Conservation (phyloP, 2,113 vertebrate genomes). For the Bagarius yarrelli region DNA sequence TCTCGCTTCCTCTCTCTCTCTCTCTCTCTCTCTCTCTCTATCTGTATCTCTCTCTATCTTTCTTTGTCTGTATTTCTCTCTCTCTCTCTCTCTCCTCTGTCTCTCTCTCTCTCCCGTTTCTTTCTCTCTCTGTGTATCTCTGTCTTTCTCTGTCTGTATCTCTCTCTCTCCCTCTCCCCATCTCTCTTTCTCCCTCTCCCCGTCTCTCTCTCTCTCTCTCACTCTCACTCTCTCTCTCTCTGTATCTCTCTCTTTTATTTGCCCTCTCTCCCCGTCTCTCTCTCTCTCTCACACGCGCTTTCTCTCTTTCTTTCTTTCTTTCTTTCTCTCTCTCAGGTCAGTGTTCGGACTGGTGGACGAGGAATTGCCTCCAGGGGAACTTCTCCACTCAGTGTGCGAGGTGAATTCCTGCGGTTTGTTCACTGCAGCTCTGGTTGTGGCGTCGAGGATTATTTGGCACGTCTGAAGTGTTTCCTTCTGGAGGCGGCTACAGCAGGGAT, state of each 20-base stretch:
- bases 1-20: background rate
- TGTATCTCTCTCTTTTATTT: background rate
- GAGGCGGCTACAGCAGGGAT: background rate
- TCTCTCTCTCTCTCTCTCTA: background rate
- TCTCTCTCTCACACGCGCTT: too few species aligned
- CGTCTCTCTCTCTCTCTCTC: background rate
- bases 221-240: background rate
- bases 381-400: background rate
- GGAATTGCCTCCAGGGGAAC: background rate
- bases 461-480: constrained; percentile 8
- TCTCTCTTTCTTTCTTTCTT: too few species aligned
- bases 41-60: too few species aligned
- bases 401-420: constrained; percentile 20
- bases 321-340: background rate
- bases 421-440: background rate
- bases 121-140: background rate
- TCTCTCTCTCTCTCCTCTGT: too few species aligned
- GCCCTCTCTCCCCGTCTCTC: too few species aligned
- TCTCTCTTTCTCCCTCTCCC: background rate
- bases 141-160: too few species aligned
- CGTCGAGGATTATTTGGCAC: background rate
- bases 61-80: too few species aligned
- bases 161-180: too few species aligned
- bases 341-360: background rate
- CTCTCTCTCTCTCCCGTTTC: background rate